A percentile compares a stretch with the other conserved stretches of the same genome.
Evolutionary conservation across 1,140 invertebrate species (phyloP).

Genomic region (Aphaenogaster rudis): DNA sequence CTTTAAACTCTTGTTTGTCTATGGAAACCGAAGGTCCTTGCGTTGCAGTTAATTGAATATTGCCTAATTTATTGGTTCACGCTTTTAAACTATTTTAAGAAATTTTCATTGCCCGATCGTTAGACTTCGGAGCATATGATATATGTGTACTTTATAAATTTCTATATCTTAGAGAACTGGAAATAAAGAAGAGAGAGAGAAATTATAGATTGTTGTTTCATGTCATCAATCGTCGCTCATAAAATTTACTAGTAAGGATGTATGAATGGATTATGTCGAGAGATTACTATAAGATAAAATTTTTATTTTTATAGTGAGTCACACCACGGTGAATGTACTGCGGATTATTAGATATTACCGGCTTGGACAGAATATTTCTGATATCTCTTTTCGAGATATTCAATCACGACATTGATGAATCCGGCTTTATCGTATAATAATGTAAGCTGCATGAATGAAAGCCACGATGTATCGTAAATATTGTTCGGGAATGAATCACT

Average conservation of each 20-base stretch:
- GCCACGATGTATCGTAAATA: conserved; percentile 64
- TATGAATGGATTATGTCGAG: background rate
- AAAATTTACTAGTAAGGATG: background rate
- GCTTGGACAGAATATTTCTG: background rate
- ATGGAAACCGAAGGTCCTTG: background rate
- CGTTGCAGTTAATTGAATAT: conserved; percentile 26
- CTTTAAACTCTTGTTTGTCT: conserved; percentile 3
- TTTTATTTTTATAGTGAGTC: conserved; percentile 6
- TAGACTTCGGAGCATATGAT: background rate
- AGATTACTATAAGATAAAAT: background rate
- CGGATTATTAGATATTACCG: conserved; percentile 27
- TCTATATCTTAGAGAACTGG: background rate
- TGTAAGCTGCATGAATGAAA: conserved; percentile 31
- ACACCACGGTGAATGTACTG: background rate
- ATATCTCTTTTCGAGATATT: background rate
- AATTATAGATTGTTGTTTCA: background rate
- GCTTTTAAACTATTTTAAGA: background rate
- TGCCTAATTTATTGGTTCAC: background rate
- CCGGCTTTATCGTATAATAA: conserved; percentile 43
- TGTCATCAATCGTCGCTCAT: background rate
- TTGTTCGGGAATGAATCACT: conserved; percentile 77
- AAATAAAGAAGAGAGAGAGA: background rate
- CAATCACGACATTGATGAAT: conserved; percentile 53
- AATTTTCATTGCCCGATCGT: background rate
- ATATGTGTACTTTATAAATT: conserved; percentile 11